phyloP scores from a whole-genome alignment of 2,113 vertebrate species.

The Podarcis raffonei region DNA sequence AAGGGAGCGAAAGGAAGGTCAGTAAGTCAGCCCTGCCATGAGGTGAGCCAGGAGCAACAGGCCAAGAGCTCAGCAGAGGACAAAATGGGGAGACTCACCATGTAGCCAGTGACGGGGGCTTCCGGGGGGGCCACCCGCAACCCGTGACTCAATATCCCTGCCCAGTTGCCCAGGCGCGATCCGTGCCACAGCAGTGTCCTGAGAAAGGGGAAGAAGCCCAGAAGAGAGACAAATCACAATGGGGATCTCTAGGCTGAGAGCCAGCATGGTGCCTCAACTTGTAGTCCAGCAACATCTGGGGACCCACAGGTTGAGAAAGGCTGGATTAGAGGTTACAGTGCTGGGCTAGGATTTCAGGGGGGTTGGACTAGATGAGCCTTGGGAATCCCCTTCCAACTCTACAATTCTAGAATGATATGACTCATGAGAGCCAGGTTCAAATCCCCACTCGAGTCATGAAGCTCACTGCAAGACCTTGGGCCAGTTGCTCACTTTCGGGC shows the following conservation, averaged over 20 bases:
- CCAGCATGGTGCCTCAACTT: too few species aligned
- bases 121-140: constrained; percentile 88
- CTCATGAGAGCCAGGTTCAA: too few species aligned
- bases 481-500: too few species aligned
- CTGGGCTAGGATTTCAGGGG: too few species aligned
- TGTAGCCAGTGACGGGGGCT: constrained; percentile 90
- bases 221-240: background rate
- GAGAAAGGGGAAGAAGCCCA: background rate
- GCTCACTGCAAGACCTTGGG: too few species aligned
- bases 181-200: constrained; percentile 92
- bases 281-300: too few species aligned
- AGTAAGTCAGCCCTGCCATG: background rate
- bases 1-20: background rate
- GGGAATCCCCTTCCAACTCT: too few species aligned
- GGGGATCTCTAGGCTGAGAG: background rate
- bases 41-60: background rate
- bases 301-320: too few species aligned
- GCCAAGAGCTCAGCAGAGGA: background rate
- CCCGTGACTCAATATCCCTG: constrained; percentile 88
- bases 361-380: too few species aligned
- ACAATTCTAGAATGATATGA: too few species aligned
- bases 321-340: too few species aligned
- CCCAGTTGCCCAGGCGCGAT: constrained; percentile 90
- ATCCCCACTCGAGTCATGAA: too few species aligned
- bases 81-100: constrained; percentile 75